Evolutionary conservation across 2,113 vertebrate species (phyloP).

Genomic region (Otolemur garnettii): DNA sequence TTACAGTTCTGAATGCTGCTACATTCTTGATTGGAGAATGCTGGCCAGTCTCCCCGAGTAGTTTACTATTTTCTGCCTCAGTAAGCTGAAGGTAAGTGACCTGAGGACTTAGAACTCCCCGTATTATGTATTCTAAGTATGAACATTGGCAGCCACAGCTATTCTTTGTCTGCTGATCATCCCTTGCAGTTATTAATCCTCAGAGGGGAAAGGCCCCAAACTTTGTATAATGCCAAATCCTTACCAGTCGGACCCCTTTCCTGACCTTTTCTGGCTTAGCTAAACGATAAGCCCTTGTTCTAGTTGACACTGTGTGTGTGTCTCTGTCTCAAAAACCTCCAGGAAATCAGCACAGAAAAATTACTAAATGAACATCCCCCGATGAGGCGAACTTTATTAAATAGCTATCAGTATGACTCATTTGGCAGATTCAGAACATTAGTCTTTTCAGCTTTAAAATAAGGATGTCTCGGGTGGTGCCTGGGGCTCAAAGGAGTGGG

Average conservation of each 20-base stretch:
- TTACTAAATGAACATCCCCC: neutral
- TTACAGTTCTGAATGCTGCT: too few species aligned
- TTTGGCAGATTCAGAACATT: accelerated
- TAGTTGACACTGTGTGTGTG: neutral
- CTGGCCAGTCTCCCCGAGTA: too few species aligned
- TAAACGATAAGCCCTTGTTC: neutral
- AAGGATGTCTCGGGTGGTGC: neutral
- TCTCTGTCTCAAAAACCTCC: neutral
- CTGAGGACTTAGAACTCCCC: too few species aligned
- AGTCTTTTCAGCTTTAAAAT: neutral
- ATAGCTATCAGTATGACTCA: accelerated
- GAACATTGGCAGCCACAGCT: neutral
- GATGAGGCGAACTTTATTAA: neutral
- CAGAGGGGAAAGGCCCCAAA: too few species aligned
- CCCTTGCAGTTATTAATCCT: too few species aligned
- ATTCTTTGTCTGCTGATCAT: neutral
- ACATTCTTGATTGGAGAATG: neutral
- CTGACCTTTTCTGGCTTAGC: accelerated
- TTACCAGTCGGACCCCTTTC: neutral
- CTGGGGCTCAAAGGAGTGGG: too few species aligned
- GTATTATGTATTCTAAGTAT: too few species aligned
- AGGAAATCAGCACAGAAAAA: neutral
- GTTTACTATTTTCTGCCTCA: neutral
- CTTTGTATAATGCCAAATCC: neutral
- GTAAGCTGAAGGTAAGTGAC: too few species aligned